Evolutionary conservation across 2,888 invertebrate species (phyloP).

Genomic region (Mythimna impura): DNA sequence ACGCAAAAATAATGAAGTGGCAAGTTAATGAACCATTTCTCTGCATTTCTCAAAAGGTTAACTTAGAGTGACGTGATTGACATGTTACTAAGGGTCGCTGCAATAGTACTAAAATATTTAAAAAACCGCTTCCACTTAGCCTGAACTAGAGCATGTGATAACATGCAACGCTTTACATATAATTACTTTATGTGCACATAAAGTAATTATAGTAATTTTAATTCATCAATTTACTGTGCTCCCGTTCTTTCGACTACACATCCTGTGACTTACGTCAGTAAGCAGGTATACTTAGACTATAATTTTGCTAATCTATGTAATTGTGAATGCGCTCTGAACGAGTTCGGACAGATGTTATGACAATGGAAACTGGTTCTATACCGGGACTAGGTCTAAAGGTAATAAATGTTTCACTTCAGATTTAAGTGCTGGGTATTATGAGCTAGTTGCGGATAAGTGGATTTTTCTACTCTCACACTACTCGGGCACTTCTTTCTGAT

Average conservation of each 20-base stretch:
- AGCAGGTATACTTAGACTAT: constrained; percentile 10
- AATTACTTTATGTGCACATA: constrained; percentile 12
- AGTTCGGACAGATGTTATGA: constrained; percentile 42
- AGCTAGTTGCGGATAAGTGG: constrained; percentile 15
- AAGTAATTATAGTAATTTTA: constrained; percentile 25
- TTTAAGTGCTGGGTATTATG: constrained; percentile 34
- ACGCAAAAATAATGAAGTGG: neutral
- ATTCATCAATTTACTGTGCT: constrained; percentile 5
- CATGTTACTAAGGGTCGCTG: neutral
- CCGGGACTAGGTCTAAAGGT: constrained; percentile 37
- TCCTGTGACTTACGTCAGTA: constrained; percentile 21
- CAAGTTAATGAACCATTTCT: neutral
- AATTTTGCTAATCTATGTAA: constrained; percentile 46
- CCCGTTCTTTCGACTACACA: constrained; percentile 10
- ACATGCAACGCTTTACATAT: neutral
- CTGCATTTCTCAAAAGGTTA: neutral
- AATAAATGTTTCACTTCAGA: constrained; percentile 43
- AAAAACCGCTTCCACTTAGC: neutral
- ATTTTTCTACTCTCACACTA: constrained; percentile 5
- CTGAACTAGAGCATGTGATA: neutral
- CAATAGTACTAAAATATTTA: neutral
- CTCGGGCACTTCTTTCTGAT: neutral
- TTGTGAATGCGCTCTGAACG: constrained; percentile 43
- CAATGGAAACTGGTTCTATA: constrained; percentile 53
- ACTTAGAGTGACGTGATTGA: neutral